Conservation (phyloP, 2,888 invertebrate species). For the Conops quadrifasciatus region DNA sequence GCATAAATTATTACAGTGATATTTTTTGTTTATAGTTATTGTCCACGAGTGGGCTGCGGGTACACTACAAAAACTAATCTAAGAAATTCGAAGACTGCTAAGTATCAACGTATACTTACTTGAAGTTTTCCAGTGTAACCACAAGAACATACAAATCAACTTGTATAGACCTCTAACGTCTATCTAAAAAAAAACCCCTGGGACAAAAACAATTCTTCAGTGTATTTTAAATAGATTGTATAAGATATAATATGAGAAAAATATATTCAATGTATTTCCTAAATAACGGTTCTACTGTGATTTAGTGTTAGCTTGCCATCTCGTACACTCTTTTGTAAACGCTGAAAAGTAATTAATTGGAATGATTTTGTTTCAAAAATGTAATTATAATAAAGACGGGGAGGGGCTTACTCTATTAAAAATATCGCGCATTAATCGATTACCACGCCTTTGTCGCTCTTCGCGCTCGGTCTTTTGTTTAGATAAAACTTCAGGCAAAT, state of each 20-base stretch:
- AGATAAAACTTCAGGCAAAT: conserved; percentile 76
- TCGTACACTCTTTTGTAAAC: conserved; percentile 60
- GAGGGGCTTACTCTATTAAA: conserved; percentile 73
- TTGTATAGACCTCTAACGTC: background rate
- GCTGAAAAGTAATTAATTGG: conserved; percentile 49
- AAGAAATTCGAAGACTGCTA: no score
- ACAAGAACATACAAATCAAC: no score
- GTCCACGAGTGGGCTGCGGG: no score
- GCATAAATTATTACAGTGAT: no score
- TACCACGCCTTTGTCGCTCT: conserved; percentile 73
- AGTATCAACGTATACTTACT: no score
- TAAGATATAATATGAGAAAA: conserved; percentile 5
- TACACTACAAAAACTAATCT: no score
- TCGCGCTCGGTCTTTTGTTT: conserved; percentile 71
- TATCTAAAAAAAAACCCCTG: background rate
- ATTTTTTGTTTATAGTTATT: no score
- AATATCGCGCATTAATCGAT: conserved; percentile 77
- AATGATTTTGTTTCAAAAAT: conserved; percentile 18
- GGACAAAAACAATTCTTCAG: background rate
- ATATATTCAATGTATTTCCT: conserved; percentile 2
- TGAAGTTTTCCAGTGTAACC: no score
- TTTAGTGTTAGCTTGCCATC: conserved; percentile 60
- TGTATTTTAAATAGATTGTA: background rate
- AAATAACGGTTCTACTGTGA: conserved; percentile 61
- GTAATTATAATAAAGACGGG: background rate